These are phyloP conservation scores for Telenomus remus DNA, from an alignment of 1,140 invertebrate species.

Conservation along the genomic window DNA sequence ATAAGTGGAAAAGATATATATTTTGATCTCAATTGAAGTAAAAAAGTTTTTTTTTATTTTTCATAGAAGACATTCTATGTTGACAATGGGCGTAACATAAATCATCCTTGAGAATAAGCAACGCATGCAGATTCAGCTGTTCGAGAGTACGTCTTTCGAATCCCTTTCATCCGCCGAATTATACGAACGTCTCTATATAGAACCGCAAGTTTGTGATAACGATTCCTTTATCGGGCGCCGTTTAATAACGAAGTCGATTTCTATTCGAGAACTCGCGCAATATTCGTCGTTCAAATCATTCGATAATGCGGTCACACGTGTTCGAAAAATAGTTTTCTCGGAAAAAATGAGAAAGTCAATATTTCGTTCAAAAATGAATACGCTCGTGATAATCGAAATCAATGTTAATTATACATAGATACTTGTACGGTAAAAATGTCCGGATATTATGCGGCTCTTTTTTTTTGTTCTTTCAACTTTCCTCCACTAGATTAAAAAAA, in stretches of 20 bases:
- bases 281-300: slow-evolving; percentile 22
- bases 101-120: not conserved
- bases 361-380: not conserved
- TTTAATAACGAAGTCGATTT: slow-evolving; percentile 25
- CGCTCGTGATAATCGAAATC: too few species aligned
- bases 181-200: not conserved
- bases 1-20: too few species aligned
- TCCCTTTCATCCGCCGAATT: not conserved
- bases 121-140: not conserved
- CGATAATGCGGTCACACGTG: slow-evolving; percentile 27
- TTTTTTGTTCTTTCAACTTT: too few species aligned
- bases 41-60: too few species aligned
- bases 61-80: not conserved
- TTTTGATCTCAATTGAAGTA: too few species aligned
- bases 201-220: slow-evolving; percentile 20
- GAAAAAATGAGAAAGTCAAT: not conserved
- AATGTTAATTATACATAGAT: too few species aligned
- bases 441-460: too few species aligned
- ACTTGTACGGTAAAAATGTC: too few species aligned
- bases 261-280: slow-evolving; percentile 2
- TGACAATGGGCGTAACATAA: not conserved
- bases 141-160: not conserved
- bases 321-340: slow-evolving; percentile 40
- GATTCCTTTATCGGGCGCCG: slow-evolving; percentile 16
- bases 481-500: too few species aligned